phyloP scores from a whole-genome alignment of 1,140 invertebrate genomes.

The Notospermus geniculatus region DNA sequence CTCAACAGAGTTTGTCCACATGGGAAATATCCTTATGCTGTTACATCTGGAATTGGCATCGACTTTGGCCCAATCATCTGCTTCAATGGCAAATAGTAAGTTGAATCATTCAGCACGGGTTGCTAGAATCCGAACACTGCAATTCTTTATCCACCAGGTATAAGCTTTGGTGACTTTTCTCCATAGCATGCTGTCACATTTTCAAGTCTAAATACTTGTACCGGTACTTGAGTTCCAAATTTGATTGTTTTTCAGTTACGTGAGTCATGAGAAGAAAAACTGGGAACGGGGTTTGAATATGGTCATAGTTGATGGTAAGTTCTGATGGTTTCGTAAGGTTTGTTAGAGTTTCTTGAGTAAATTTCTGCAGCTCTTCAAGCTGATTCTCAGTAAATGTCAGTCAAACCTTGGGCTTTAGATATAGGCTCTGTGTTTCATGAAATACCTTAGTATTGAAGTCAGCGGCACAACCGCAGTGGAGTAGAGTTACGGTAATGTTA shows the following conservation, averaged over 20 bases:
- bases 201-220: background rate
- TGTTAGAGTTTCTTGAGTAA: too few relatives aligned
- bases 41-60: slow-evolving; percentile 24
- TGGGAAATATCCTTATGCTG: slow-evolving; percentile 20
- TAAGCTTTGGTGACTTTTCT: background rate
- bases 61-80: slow-evolving; percentile 25
- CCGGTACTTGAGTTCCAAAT: background rate
- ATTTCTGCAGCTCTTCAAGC: background rate
- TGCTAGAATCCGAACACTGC: background rate
- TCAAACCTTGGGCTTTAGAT: too few relatives aligned
- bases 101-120: background rate
- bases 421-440: too few relatives aligned
- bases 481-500: too few relatives aligned
- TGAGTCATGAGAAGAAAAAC: slow-evolving; percentile 36
- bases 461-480: too few relatives aligned
- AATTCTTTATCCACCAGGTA: background rate
- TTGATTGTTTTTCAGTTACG: slow-evolving; percentile 25
- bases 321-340: too few relatives aligned
- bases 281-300: slow-evolving; percentile 38
- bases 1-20: background rate
- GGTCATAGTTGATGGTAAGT: slow-evolving; percentile 37
- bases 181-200: background rate
- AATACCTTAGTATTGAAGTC: too few relatives aligned
- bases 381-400: background rate
- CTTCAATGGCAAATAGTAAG: slow-evolving; percentile 28